These are phyloP conservation scores for Aulostomus chinensis DNA, from an alignment of 2,797 vertebrate species.

Conservation along the genomic window DNA sequence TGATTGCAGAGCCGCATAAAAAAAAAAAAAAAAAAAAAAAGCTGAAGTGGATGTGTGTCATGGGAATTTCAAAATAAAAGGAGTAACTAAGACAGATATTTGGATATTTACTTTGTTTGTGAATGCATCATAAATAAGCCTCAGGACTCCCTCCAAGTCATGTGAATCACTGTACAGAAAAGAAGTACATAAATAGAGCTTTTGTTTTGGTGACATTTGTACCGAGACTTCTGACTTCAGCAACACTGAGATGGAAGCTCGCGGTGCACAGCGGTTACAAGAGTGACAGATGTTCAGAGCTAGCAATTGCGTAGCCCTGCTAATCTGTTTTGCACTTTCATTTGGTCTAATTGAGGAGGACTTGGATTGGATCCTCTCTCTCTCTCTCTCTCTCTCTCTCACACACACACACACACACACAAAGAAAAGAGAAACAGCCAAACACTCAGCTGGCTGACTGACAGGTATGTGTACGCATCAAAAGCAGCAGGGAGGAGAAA, in stretches of 20 bases:
- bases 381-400: too few species aligned
- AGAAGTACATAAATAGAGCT: constrained; percentile 8
- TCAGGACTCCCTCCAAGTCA: constrained; percentile 8
- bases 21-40: too few species aligned
- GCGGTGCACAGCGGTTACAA: not conserved
- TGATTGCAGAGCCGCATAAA: too few species aligned
- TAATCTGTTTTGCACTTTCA: constrained; percentile 58
- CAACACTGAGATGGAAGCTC: constrained; percentile 10
- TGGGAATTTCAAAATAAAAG: too few species aligned
- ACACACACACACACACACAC: too few species aligned
- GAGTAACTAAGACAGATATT: too few species aligned
- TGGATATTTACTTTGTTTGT: too few species aligned
- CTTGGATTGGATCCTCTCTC: constrained; percentile 27
- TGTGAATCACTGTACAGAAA: constrained; percentile 7
- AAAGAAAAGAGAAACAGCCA: not conserved
- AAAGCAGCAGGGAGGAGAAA: constrained; percentile 37
- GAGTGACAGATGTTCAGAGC: constrained; percentile 55
- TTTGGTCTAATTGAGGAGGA: constrained; percentile 42
- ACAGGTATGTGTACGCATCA: constrained; percentile 32
- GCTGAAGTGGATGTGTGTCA: too few species aligned
- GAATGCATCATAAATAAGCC: too few species aligned
- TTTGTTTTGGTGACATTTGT: constrained; percentile 9
- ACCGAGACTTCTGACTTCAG: constrained; percentile 4
- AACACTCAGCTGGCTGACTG: constrained; percentile 26
- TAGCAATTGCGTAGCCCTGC: constrained; percentile 33